Base-by-base conservation (phyloP, 2,797 vertebrate genomes). In the Gymnocypris eckloni region DNA sequence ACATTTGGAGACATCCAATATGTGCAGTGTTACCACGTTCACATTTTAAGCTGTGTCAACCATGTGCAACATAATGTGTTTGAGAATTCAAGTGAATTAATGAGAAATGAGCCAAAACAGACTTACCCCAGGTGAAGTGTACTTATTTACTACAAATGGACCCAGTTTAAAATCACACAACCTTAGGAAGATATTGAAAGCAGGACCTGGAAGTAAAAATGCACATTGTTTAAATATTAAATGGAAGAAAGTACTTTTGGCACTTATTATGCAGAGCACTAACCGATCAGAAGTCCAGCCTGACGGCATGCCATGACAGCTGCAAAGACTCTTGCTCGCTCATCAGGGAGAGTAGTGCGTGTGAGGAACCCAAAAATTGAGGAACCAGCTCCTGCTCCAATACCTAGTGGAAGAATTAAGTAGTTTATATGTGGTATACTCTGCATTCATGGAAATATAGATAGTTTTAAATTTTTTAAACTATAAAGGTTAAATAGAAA, bases 281-380 rank as follows among this genome's bases (percentile, higher is more conserved):
- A 6, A 81, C 96, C 96, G 41, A 97, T 91, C n/a, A 97, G 93
- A n/a, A 97, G 95, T 45, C 96, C 96, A 0, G 89, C 95, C 90
- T 97, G 96, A 87, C 96, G 94, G 86, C 96, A 95, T 3, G 96
- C 96, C 96, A 97, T 97, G 75, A 97, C 91, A 75, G 95, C 95
- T 0, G 96, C 96, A 59, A 97, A 97, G 80, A 97, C 92, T 2
- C 93, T 91, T 1, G 95, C 93, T 0, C 96, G 95, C 82, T 97
- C 96, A 12, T 96, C 93, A 0, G 95, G 93, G 8, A 83, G 90
- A 5, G 96, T 97, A 78, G 91, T 93, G 5, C 92, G 92, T 4
- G 96, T 96, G 77, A 97, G 92, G 91, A 96, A 96, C 41, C 96
- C 93, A 52, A 97, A 97, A 87, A 97, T 95, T 82, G 95, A 95